phyloP scores from a whole-genome alignment of 2,113 vertebrate species.

The Pagrus major region DNA sequence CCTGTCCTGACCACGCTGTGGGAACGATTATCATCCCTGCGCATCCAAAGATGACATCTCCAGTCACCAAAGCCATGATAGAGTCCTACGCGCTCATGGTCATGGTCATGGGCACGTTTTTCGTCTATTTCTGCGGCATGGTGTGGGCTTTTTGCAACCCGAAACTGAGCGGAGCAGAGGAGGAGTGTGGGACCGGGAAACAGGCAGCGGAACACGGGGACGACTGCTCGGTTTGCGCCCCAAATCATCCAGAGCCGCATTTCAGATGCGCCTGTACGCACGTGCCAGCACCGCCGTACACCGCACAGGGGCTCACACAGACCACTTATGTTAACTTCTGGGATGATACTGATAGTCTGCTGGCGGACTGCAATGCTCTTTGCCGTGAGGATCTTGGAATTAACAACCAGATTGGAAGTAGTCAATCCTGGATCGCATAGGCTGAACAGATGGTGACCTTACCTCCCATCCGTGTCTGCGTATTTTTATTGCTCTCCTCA shows the following conservation, averaged over 20 bases:
- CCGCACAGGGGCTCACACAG: constrained; percentile 39
- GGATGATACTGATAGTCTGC: constrained; percentile 60
- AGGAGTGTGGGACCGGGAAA: constrained; percentile 44
- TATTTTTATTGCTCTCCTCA: not conserved
- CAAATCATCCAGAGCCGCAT: not conserved
- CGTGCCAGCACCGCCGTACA: constrained; percentile 32
- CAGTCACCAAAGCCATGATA: constrained; percentile 83
- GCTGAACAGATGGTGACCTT: not conserved
- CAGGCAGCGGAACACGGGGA: constrained; percentile 30
- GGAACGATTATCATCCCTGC: not conserved
- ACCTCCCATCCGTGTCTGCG: not conserved
- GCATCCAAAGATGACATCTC: constrained; percentile 72
- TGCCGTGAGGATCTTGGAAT: constrained; percentile 50
- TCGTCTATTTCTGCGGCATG: constrained; percentile 86
- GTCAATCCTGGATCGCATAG: constrained; percentile 20
- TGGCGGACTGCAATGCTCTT: constrained; percentile 56
- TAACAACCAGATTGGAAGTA: constrained; percentile 25
- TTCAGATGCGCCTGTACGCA: constrained; percentile 40
- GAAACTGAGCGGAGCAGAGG: constrained; percentile 79
- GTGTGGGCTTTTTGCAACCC: constrained; percentile 87
- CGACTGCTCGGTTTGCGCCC: constrained; percentile 20
- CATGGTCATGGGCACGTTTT: constrained; percentile 85
- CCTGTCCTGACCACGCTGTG: constrained; percentile 8
- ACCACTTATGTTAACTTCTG: constrained; percentile 67
- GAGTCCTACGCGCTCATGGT: constrained; percentile 86